These are phyloP conservation scores for Porites cylindrica DNA, from an alignment of 92 coral and sea anemone genomes.

Conservation along the genomic window DNA sequence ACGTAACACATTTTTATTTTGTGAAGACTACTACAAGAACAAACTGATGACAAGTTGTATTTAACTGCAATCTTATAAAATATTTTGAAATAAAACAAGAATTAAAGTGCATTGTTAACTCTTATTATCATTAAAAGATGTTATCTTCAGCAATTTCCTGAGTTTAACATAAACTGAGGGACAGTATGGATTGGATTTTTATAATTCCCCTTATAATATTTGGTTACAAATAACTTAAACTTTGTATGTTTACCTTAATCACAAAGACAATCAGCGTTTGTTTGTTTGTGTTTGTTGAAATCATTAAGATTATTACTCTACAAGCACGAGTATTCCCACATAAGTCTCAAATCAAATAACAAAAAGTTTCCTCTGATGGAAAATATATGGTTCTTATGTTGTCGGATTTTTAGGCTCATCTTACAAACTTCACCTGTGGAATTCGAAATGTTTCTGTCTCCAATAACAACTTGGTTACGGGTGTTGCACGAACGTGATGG, in stretches of 20 bases:
- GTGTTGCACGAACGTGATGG: neutral
- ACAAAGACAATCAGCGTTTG: constrained; percentile 4
- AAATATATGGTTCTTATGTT: neutral
- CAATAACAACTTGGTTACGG: neutral
- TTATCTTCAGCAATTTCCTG: neutral
- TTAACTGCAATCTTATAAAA: too few species aligned
- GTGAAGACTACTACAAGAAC: too few species aligned
- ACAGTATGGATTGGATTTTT: neutral
- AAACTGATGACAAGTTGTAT: too few species aligned
- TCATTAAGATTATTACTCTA: too few species aligned
- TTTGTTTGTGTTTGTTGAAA: neutral
- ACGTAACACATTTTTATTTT: too few species aligned
- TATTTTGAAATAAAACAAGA: too few species aligned
- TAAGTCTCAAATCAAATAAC: neutral
- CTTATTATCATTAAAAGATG: neutral
- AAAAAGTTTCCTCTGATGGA: neutral
- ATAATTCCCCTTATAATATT: neutral
- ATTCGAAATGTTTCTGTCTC: neutral
- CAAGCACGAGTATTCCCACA: too few species aligned
- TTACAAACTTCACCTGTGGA: neutral
- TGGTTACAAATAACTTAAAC: neutral
- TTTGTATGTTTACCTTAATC: neutral
- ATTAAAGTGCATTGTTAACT: neutral
- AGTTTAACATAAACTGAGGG: neutral
- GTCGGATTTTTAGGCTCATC: too few species aligned